Evolutionary conservation across 2,888 invertebrate species (phyloP).

Genomic region (Microplitis deprimator): DNA sequence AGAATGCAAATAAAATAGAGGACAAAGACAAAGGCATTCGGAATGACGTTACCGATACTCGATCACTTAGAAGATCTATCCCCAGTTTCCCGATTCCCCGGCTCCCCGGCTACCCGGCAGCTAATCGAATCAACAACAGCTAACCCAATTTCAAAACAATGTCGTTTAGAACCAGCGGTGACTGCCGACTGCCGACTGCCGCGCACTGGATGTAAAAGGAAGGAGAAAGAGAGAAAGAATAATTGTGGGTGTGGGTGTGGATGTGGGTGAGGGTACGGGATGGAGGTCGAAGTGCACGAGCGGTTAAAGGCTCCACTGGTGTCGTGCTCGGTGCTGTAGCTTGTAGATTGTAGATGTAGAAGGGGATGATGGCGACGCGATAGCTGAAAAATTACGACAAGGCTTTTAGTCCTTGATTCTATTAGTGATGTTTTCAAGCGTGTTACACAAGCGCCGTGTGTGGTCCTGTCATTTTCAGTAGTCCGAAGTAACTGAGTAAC

Average conservation of each 20-base stretch:
- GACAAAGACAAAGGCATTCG: constrained; percentile 42
- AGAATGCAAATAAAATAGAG: constrained; percentile 13
- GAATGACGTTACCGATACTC: constrained; percentile 53
- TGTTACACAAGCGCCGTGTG: constrained; percentile 60
- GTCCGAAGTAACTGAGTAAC: constrained; percentile 42
- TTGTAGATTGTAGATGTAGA: not conserved
- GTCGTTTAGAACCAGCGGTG: constrained; percentile 54
- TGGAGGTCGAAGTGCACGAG: constrained; percentile 26
- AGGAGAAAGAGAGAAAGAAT: constrained; percentile 28
- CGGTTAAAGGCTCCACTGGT: not conserved
- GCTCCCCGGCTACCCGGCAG: constrained; percentile 16
- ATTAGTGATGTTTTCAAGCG: constrained; percentile 64
- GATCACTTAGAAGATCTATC: constrained; percentile 47
- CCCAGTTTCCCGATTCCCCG: not conserved
- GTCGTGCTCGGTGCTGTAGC: constrained; percentile 10
- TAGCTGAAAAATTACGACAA: constrained; percentile 62
- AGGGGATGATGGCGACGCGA: constrained; percentile 34
- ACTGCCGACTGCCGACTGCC: not conserved
- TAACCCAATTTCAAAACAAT: constrained; percentile 65
- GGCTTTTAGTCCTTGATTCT: constrained; percentile 65
- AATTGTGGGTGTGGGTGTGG: not conserved
- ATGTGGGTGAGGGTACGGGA: not conserved
- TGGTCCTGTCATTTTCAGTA: constrained; percentile 61
- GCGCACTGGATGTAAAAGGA: constrained; percentile 17
- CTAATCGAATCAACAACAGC: constrained; percentile 57